Conservation (phyloP, 35 echinoderm and acorn worm genomes). For the Nesometra sesokonis region DNA sequence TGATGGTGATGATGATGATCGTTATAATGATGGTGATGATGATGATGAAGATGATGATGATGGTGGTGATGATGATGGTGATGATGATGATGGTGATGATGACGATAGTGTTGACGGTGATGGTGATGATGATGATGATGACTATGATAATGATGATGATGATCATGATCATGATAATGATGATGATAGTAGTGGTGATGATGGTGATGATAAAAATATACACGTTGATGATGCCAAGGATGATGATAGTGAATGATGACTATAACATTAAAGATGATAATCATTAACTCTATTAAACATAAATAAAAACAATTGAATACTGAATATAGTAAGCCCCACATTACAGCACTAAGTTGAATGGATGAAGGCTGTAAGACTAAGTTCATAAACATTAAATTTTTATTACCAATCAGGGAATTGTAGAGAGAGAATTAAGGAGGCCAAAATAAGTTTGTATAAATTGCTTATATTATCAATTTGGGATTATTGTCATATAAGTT, state of each 20-base stretch:
- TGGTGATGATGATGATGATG: too few species aligned
- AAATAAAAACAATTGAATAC: too few species aligned
- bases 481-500: neutral
- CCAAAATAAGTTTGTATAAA: neutral
- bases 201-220: neutral
- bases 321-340: too few species aligned
- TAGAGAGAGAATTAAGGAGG: neutral
- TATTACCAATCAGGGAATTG: neutral
- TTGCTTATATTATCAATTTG: neutral
- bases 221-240: too few species aligned
- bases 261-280: too few species aligned
- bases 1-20: too few species aligned
- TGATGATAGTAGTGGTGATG: constrained; percentile 1
- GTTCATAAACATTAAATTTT: neutral
- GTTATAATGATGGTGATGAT: neutral
- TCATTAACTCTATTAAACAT: too few species aligned
- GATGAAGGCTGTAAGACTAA: too few species aligned
- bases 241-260: too few species aligned
- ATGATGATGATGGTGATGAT: neutral
- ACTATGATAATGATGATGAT: too few species aligned
- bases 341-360: too few species aligned
- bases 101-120: too few species aligned
- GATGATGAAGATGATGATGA: neutral
- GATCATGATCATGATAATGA: neutral
- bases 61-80: constrained; percentile 7